Evolutionary conservation across 2,113 vertebrate species (phyloP).

Genomic region (Pyxicephalus adspersus): DNA sequence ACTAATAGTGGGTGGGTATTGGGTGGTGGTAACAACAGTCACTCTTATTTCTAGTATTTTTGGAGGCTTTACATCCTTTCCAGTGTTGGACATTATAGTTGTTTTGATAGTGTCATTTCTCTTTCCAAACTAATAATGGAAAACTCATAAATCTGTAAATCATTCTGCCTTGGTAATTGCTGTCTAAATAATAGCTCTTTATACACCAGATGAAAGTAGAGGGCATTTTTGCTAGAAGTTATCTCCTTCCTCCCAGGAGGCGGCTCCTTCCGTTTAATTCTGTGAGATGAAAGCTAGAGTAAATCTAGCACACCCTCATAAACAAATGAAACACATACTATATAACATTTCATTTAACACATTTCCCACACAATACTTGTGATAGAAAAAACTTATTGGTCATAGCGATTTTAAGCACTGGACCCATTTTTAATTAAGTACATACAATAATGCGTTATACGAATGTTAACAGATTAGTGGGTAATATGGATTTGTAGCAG

Average conservation of each 20-base stretch:
- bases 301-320: constrained; percentile 23
- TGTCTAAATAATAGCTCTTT: constrained; percentile 34
- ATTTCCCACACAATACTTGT: not conserved
- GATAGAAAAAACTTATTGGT: not conserved
- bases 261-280: constrained; percentile 2
- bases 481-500: no score
- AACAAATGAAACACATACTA: constrained; percentile 20
- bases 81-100: not conserved
- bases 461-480: no score
- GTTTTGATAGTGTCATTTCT: constrained; percentile 30
- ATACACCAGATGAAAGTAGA: constrained; percentile 34
- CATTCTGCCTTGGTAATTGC: not conserved
- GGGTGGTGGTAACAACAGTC: no score
- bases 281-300: constrained; percentile 38
- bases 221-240: constrained; percentile 14
- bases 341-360: not conserved
- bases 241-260: constrained; percentile 47
- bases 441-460: no score
- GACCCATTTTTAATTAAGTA: no score
- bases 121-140: constrained; percentile 20
- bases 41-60: no score
- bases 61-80: not conserved
- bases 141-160: constrained; percentile 27
- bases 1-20: no score
- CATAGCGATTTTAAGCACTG: not conserved